Conservation (phyloP, 2,113 vertebrate genomes). For the Rhombomys opimus region DNA sequence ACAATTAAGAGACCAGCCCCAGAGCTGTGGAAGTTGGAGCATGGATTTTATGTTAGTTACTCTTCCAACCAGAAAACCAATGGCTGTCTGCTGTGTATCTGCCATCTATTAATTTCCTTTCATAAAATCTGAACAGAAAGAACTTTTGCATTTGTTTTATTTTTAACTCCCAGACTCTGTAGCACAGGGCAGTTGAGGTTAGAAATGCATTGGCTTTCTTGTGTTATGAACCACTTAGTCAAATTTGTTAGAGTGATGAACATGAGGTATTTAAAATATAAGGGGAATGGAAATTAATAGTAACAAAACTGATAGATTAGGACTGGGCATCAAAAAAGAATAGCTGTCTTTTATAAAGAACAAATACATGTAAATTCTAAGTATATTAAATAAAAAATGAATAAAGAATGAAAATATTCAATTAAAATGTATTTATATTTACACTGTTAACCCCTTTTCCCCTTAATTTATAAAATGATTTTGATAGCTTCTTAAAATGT, state of each 20-base stretch:
- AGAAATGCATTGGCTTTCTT: neutral
- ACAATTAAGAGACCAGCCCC: neutral
- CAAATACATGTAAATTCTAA: neutral
- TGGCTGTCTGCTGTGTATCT: neutral
- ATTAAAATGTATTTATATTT: neutral
- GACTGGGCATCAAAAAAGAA: neutral
- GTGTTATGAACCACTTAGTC: neutral
- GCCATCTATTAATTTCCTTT: neutral
- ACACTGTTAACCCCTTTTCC: neutral
- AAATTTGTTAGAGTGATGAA: neutral
- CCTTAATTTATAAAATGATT: neutral
- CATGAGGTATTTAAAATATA: neutral
- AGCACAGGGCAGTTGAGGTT: accelerated
- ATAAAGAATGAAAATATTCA: neutral
- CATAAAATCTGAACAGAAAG: neutral
- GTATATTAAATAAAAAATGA: neutral
- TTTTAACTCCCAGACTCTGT: neutral
- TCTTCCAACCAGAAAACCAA: neutral
- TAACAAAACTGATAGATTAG: neutral
- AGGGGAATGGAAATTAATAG: neutral
- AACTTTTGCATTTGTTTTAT: neutral
- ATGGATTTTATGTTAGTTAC: neutral
- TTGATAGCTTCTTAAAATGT: neutral
- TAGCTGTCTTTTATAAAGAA: neutral
- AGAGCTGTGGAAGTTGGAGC: accelerated